Percentiles rank a stretch among this genome's conserved stretches.
Evolutionary conservation across 2,888 invertebrate genomes (phyloP).

Genomic region (Smittia aterrima): DNA sequence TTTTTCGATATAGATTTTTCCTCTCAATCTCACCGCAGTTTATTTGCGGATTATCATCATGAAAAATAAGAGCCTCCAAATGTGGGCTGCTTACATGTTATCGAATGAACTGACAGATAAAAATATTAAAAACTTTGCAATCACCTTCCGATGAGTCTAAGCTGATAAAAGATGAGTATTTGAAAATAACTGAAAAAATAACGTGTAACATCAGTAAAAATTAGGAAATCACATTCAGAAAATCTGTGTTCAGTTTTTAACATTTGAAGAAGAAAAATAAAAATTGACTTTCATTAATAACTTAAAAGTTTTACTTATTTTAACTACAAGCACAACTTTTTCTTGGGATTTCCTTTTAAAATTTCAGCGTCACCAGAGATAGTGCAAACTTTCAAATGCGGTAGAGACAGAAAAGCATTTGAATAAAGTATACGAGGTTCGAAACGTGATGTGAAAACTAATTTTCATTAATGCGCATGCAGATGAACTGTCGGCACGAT

Average conservation of each 20-base stretch:
- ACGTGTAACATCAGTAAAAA: background rate
- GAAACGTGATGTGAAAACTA: conserved; percentile 21
- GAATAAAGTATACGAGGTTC: conserved; percentile 24
- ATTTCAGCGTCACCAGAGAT: background rate
- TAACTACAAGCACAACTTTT: background rate
- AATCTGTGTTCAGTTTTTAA: conserved; percentile 3
- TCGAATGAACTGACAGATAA: background rate
- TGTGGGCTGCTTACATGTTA: background rate
- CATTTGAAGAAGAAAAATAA: background rate
- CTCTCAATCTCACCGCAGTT: too few species aligned
- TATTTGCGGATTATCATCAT: too few species aligned
- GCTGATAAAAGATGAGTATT: background rate
- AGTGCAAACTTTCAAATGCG: too few species aligned
- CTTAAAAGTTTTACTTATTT: background rate
- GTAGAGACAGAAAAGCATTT: too few species aligned
- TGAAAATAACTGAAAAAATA: background rate
- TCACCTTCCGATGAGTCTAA: background rate
- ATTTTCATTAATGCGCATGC: conserved; percentile 26
- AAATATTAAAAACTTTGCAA: background rate
- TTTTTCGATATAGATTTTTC: background rate
- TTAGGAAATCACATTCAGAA: background rate
- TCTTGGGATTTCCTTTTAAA: background rate
- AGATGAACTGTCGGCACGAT: background rate
- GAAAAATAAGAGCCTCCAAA: too few species aligned
- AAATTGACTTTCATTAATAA: background rate